Percentiles rank a stretch among this genome's conserved stretches.
These are phyloP conservation scores for Donacobius atricapilla DNA, from an alignment of 2,113 vertebrate genomes.

Conservation along the genomic window DNA sequence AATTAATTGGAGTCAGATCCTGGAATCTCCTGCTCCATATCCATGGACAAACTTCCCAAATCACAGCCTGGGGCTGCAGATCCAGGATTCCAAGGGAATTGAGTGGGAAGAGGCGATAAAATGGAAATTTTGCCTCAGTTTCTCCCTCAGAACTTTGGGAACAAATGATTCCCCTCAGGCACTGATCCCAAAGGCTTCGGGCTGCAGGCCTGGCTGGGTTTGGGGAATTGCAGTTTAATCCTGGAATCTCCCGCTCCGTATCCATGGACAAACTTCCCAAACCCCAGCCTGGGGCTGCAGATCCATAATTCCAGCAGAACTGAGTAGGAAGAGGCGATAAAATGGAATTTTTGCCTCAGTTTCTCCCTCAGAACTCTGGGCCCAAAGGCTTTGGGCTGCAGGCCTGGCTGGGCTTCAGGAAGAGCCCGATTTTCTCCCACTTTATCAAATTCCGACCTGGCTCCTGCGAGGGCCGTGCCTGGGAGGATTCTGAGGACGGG, in stretches of 20 bases:
- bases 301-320: background rate
- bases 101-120: background rate
- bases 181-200: too few species aligned
- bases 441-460: background rate
- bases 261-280: too few species aligned
- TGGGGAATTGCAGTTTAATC: background rate
- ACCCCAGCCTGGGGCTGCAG: background rate
- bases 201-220: background rate
- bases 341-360: background rate
- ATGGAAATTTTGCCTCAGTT: background rate
- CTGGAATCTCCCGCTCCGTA: too few species aligned
- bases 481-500: constrained; percentile 42
- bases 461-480: background rate
- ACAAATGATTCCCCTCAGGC: too few species aligned
- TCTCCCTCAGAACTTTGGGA: background rate
- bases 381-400: background rate
- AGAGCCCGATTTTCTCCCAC: background rate
- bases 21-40: background rate
- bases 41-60: background rate
- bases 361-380: background rate
- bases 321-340: background rate
- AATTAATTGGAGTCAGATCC: too few species aligned
- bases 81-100: background rate
- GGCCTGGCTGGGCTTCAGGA: background rate
- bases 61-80: background rate